phyloP scores from a whole-genome alignment of 2,888 invertebrate species.

The Theretra japonica region DNA sequence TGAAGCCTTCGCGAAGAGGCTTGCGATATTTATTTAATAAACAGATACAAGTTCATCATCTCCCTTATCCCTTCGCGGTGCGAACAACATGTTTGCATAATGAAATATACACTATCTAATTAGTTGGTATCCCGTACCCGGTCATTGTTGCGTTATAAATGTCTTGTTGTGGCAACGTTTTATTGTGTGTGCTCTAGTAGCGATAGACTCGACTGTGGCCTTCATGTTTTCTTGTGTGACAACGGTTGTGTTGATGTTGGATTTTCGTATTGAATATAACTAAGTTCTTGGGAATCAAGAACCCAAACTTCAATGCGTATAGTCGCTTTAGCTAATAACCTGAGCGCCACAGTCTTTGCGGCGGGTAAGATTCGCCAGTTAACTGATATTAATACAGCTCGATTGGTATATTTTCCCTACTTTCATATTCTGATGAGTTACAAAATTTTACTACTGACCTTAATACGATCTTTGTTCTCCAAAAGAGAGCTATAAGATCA shows the following conservation, averaged over 20 bases:
- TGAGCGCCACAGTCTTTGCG: too few species aligned
- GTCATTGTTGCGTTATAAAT: neutral
- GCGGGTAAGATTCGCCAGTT: too few species aligned
- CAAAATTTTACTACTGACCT: too few species aligned
- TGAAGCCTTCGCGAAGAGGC: neutral
- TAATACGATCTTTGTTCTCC: too few species aligned
- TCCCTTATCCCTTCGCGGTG: neutral
- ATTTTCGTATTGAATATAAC: neutral
- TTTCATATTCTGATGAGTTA: too few species aligned
- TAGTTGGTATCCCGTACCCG: neutral
- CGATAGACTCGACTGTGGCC: neutral
- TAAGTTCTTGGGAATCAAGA: too few species aligned
- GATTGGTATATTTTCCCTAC: too few species aligned
- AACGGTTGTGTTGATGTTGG: neutral
- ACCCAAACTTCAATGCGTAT: too few species aligned
- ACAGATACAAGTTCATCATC: neutral
- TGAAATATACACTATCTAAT: neutral
- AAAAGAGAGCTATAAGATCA: too few species aligned
- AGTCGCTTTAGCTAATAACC: too few species aligned
- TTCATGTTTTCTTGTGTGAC: neutral
- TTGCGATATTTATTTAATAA: slow-evolving; percentile 22
- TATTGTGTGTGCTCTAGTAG: neutral
- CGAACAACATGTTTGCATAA: neutral
- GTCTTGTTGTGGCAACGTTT: neutral
- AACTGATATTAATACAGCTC: too few species aligned